These are phyloP conservation scores for Schmidtea mediterranea DNA, from an alignment of 1,140 invertebrate genomes.

Conservation along the genomic window DNA sequence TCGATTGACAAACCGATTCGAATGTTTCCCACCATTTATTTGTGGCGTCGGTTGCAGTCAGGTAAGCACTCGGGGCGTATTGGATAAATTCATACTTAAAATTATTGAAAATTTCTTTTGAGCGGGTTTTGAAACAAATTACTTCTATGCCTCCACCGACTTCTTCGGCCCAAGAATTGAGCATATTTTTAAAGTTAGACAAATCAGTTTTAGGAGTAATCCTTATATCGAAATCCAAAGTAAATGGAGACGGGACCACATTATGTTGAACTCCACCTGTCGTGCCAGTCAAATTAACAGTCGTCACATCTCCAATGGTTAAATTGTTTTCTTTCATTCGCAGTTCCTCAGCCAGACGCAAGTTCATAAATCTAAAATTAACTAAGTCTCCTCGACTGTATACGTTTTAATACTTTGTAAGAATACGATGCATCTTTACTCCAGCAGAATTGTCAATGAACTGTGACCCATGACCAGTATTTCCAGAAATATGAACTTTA, in stretches of 20 bases:
- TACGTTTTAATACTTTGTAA: no score
- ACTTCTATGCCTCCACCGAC: no score
- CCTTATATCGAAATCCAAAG: conserved; percentile 45
- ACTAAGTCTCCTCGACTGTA: no score
- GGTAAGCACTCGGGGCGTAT: no score
- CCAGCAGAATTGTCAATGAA: conserved; percentile 45
- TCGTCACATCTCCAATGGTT: conserved; percentile 52
- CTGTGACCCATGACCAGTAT: conserved; percentile 59
- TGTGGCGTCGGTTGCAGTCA: neutral
- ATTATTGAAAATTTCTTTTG: no score
- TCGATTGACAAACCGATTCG: conserved; percentile 23
- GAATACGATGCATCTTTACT: neutral
- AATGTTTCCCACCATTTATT: conserved; percentile 11
- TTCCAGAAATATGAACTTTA: conserved; percentile 41
- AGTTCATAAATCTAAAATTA: neutral
- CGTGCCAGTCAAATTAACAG: conserved; percentile 55
- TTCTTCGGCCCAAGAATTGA: no score
- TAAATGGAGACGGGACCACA: conserved; percentile 53
- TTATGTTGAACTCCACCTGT: conserved; percentile 63
- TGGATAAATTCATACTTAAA: no score
- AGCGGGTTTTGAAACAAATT: no score
- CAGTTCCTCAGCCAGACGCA: neutral
- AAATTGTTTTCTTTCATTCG: conserved; percentile 36
- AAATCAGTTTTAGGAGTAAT: conserved; percentile 42
- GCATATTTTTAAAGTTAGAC: conserved; percentile 36